Evolutionary conservation across 2,113 vertebrate species (phyloP).

Genomic region (Otocyon megalotis): DNA sequence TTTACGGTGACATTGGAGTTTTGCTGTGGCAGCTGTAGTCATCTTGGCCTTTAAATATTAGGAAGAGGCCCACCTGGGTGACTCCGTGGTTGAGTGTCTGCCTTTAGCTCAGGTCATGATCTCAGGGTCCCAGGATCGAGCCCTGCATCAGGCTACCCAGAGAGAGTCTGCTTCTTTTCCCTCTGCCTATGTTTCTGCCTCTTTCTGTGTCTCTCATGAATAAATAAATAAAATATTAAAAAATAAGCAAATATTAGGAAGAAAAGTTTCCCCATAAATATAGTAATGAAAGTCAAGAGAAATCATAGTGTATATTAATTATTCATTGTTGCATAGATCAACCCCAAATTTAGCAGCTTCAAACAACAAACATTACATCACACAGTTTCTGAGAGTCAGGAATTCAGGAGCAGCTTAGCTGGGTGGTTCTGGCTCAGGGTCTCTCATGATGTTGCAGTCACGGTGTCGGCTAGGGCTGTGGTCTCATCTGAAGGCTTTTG

Average conservation of each 20-base stretch:
- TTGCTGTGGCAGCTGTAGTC: background rate
- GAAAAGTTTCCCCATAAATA: background rate
- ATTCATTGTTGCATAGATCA: background rate
- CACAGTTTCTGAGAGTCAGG: background rate
- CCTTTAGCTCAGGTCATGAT: too few relatives aligned
- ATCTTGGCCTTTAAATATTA: slow-evolving; percentile 35
- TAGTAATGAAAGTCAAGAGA: background rate
- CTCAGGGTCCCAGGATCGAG: too few relatives aligned
- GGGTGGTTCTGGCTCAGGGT: background rate
- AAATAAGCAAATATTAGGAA: background rate
- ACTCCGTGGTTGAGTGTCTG: too few relatives aligned
- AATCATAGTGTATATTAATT: background rate
- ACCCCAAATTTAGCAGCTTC: background rate
- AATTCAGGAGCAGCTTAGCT: background rate
- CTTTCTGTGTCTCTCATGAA: too few relatives aligned
- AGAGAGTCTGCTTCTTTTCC: too few relatives aligned
- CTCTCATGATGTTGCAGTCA: background rate
- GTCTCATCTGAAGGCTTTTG: background rate
- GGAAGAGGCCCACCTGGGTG: background rate
- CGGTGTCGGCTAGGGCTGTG: background rate
- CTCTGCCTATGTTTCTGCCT: too few relatives aligned
- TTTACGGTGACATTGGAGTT: background rate
- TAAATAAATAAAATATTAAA: too few relatives aligned
- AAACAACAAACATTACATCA: background rate
- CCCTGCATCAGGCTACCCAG: too few relatives aligned